Evolutionary conservation across 1,140 invertebrate species (phyloP).

Genomic region (Bombus sylvicola): DNA sequence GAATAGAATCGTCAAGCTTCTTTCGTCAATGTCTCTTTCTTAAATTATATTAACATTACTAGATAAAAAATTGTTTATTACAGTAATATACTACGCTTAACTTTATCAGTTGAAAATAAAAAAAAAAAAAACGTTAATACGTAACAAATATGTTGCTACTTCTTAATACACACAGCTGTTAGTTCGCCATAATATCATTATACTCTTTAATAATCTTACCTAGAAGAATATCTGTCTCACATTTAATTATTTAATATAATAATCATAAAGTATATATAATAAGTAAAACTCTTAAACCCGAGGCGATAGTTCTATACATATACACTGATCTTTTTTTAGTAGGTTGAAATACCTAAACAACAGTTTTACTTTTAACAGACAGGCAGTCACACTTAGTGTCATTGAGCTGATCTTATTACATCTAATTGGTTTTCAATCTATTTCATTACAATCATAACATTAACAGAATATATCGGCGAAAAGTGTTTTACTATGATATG

Average conservation of each 20-base stretch:
- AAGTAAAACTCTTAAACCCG: conserved; percentile 69
- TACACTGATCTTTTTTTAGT: conserved; percentile 69
- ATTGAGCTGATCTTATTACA: conserved; percentile 79
- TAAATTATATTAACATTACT: not conserved
- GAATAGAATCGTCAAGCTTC: not conserved
- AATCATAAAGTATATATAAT: conserved; percentile 65
- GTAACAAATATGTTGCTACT: conserved; percentile 49
- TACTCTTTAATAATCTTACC: conserved; percentile 60
- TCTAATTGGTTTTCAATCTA: conserved; percentile 53
- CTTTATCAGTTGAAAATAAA: not conserved
- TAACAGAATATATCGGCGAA: conserved; percentile 43
- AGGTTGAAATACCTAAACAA: conserved; percentile 70
- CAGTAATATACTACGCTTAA: not conserved
- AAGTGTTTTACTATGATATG: conserved; percentile 46
- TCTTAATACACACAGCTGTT: conserved; percentile 53
- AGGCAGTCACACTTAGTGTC: conserved; percentile 75
- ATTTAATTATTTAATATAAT: conserved; percentile 68
- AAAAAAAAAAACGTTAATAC: not conserved
- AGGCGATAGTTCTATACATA: conserved; percentile 73
- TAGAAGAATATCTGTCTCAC: conserved; percentile 65
- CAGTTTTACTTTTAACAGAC: conserved; percentile 68
- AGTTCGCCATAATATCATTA: conserved; percentile 50
- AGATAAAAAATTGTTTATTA: no score
- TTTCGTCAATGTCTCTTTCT: not conserved
- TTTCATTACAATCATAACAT: conserved; percentile 39